Evolutionary conservation across 1,140 invertebrate genomes (phyloP), one percentile per base, ranked within the genome.

Genomic region (Pogonomyrmex barbatus): DNA sequence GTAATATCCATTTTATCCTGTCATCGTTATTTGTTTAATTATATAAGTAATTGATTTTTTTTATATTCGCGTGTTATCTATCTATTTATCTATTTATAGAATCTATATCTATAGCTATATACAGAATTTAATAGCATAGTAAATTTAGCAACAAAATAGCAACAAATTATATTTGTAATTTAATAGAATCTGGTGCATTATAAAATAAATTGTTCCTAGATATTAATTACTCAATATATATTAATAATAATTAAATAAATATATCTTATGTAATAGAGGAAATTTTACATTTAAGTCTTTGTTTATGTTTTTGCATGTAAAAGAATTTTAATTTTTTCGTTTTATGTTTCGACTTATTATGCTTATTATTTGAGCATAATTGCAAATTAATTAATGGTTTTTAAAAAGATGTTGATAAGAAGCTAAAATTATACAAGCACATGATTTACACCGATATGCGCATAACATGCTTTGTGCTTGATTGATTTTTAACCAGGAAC

Each of bases 401-500:
- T 42, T 8, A 42, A 60, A 75, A 5, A 30, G 39, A 42, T 47
- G 63, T 81, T 47, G 65, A 81, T 81, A 70, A 70, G 50, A 70
- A 70, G 36, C 42, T 54, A 30, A 70, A 68, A 81, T 81, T 81
- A 70, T 62, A 73, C 30, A 10, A 50, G 30, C 47, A 30, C 12
- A 58, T 17, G 33, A 83, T 83, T 83, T 17, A 42, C 17, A n/a
- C 42, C 45, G 42, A 73, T 83, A 83, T 50, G 56, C 42, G 52
- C 67, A 33, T 39, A 42, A 24, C 33, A 63, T 10, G 58, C 24
- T 42, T 50, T 54, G 83, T 14, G 76, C 63, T 54, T 78, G 88
- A 89, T 89, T 89, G 88, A 89, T 89, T 89, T 81, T 88, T 87
- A 79, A 79, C 54, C 67, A 54, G 62, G 71, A 84, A 67, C 76